Conservation (phyloP, 1,140 invertebrate species). For the Drosophila guanche region DNA sequence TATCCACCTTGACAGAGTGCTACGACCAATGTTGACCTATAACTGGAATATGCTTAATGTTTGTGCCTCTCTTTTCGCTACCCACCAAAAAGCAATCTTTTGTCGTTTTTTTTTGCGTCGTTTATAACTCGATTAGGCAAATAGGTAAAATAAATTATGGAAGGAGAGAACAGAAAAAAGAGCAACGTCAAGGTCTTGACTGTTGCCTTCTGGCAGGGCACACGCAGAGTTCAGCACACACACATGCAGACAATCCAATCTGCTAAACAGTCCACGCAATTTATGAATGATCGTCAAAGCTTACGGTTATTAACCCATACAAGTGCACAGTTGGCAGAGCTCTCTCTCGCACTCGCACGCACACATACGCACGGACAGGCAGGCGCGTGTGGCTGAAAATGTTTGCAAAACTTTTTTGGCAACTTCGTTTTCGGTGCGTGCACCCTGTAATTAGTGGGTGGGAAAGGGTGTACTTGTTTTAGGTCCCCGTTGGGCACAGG, state of each 20-base stretch:
- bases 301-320: conserved; percentile 73
- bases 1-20: conserved; percentile 53
- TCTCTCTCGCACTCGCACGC: background rate
- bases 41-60: conserved; percentile 49
- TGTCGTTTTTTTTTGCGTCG: conserved; percentile 40
- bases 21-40: conserved; percentile 74
- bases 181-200: conserved; percentile 51
- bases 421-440: conserved; percentile 23
- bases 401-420: conserved; percentile 57
- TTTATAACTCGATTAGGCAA: conserved; percentile 50
- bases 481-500: too few species aligned
- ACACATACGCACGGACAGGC: conserved; percentile 11
- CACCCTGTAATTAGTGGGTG: too few species aligned
- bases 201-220: conserved; percentile 55
- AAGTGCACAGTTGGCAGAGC: conserved; percentile 33
- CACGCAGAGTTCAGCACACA: conserved; percentile 54
- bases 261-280: conserved; percentile 65
- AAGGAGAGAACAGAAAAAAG: conserved; percentile 12
- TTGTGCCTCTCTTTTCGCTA: conserved; percentile 13
- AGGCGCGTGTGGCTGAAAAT: conserved; percentile 51
- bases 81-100: conserved; percentile 22
- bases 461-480: too few species aligned
- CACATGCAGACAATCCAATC: conserved; percentile 10
- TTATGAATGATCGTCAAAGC: conserved; percentile 76
- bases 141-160: conserved; percentile 31